A percentile compares a stretch with the other conserved stretches of the same genome.
phyloP scores from a whole-genome alignment of 2,888 invertebrate genomes.

The Drosophila paramelanica region DNA sequence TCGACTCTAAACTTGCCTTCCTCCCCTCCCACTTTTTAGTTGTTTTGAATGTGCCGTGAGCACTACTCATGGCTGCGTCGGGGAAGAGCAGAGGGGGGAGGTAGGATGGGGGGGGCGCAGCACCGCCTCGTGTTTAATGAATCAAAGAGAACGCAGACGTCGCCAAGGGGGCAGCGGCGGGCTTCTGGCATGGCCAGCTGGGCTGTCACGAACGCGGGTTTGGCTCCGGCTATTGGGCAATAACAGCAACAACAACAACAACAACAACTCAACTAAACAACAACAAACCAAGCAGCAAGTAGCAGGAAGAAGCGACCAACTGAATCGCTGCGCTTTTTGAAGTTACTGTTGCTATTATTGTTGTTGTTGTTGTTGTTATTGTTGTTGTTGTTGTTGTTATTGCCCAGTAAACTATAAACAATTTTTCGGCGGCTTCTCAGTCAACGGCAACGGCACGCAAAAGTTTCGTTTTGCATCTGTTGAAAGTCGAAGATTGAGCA shows the following conservation, averaged over 20 bases:
- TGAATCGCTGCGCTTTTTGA: constrained; percentile 73
- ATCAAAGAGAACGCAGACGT: constrained; percentile 53
- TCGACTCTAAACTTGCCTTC: constrained; percentile 36
- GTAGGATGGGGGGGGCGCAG: neutral
- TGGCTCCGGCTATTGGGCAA: constrained; percentile 54
- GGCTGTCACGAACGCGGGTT: constrained; percentile 72
- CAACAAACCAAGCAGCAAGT: constrained; percentile 36
- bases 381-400: constrained; percentile 29
- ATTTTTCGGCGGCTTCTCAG: constrained; percentile 74
- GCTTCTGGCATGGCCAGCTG: constrained; percentile 56
- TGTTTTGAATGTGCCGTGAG: constrained; percentile 38
- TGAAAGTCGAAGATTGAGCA: constrained; percentile 63
- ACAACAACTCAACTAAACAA: constrained; percentile 32
- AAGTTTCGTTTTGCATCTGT: constrained; percentile 75
- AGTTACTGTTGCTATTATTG: constrained; percentile 54
- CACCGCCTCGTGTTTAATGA: constrained; percentile 61
- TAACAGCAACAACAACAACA: constrained; percentile 26
- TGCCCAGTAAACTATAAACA: constrained; percentile 68
- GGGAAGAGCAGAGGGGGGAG: neutral
- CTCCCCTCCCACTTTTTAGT: constrained; percentile 9
- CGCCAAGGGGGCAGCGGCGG: constrained; percentile 10
- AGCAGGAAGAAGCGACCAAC: constrained; percentile 78
- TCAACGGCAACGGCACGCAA: constrained; percentile 70
- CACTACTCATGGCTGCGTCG: neutral
- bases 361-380: constrained; percentile 28